These are phyloP conservation scores for Chlorodrepanis virens DNA, from an alignment of 2,113 vertebrate genomes.

Conservation along the genomic window DNA sequence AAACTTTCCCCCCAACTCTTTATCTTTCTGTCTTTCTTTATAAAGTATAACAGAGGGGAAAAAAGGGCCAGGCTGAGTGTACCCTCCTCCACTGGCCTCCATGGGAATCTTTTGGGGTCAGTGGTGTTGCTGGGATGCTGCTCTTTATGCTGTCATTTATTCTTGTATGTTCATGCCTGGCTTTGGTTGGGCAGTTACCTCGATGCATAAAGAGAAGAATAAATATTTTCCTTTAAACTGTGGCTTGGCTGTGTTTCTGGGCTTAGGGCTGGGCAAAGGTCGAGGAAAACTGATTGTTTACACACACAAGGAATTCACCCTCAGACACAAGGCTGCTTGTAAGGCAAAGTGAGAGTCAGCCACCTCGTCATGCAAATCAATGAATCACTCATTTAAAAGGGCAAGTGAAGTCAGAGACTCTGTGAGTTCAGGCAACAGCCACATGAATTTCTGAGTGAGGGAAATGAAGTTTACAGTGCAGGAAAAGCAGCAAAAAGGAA, in stretches of 20 bases:
- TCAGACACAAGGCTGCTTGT: constrained; percentile 2
- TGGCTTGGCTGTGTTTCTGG: not conserved
- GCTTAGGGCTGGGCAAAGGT: constrained; percentile 20
- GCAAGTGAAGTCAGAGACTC: not conserved
- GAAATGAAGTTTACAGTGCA: not conserved
- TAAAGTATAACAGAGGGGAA: not conserved
- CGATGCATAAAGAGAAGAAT: not conserved
- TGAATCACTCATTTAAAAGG: constrained; percentile 23
- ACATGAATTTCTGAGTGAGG: not conserved
- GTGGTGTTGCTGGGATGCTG: constrained; percentile 30
- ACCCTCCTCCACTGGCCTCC: not conserved
- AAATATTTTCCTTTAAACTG: constrained; percentile 22
- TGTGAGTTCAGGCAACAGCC: not conserved
- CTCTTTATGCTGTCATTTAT: not conserved
- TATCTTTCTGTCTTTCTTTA: not conserved
- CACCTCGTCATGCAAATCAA: not conserved
- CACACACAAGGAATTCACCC: constrained; percentile 8
- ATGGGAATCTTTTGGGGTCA: not conserved
- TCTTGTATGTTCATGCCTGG: not conserved
- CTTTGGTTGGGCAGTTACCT: not conserved
- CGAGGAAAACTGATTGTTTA: not conserved
- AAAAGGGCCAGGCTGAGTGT: not conserved
- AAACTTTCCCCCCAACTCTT: not conserved
- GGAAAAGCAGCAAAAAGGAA: not conserved
- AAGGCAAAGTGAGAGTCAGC: constrained; percentile 7